Evolutionary conservation across 92 coral and sea anemone species (phyloP).

Genomic region (Zoanthus sociatus): DNA sequence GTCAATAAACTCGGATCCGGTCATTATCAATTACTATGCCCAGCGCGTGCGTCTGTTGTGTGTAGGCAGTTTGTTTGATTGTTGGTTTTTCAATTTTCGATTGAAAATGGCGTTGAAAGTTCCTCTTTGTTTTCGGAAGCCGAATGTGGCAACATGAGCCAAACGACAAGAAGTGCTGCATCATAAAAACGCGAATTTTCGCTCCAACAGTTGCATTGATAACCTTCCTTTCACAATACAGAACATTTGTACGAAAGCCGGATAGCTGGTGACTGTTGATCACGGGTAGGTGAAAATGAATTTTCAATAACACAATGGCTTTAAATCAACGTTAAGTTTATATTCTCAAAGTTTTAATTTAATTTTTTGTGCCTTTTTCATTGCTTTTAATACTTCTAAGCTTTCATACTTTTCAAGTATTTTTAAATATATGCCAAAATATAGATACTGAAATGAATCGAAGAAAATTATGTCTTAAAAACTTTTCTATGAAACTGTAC

Average conservation of each 20-base stretch:
- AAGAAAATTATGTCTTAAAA: too few relatives aligned
- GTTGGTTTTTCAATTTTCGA: background rate
- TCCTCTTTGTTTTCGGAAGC: background rate
- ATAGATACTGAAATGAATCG: too few relatives aligned
- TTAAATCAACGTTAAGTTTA: too few relatives aligned
- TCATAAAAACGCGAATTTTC: background rate
- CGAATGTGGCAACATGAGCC: background rate
- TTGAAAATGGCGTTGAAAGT: background rate
- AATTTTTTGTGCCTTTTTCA: too few relatives aligned
- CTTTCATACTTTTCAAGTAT: too few relatives aligned
- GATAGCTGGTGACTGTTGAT: background rate
- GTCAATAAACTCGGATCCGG: background rate
- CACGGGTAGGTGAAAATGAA: too few relatives aligned
- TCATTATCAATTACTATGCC: background rate
- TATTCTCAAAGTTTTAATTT: too few relatives aligned
- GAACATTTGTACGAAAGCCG: background rate
- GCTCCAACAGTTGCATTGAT: background rate
- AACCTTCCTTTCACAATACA: background rate
- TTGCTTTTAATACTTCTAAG: too few relatives aligned
- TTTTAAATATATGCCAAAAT: too few relatives aligned
- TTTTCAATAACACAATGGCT: too few relatives aligned
- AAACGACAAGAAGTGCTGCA: background rate
- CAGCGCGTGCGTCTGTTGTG: background rate
- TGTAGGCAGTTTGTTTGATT: background rate
- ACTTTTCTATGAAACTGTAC: too few relatives aligned